Evolutionary conservation across 2,888 invertebrate genomes (phyloP), one percentile per base, ranked within the genome.

Genomic region (Piscicola geometra): DNA sequence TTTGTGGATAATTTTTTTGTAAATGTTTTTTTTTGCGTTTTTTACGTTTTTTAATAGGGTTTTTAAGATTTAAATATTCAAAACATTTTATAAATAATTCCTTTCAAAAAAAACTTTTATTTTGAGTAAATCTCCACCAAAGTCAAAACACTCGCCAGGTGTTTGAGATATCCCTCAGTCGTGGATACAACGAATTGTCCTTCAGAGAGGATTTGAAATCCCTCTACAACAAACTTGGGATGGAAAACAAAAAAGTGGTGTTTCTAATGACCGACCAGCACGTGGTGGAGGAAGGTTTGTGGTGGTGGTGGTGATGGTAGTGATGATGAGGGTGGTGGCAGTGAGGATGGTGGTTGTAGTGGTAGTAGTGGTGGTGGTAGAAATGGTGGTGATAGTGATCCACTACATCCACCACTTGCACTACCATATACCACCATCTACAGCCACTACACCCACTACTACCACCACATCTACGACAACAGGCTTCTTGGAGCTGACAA

Each of bases 141-240:
- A n/a, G n/a, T n/a, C n/a, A n/a, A n/a, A n/a, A n/a, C n/a, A n/a
- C n/a, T n/a, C n/a, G n/a, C 33, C 33, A 73, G 73, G 64, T 73
- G 64, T 73, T 64, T 36, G 60, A 56, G 21, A 73, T 73, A 60
- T 21, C 60, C 9, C 64, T 73, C 36, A 64, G 73, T n/a, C 89
- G 93, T 35, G 93, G 93, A 70, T 95, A 94, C 87, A 91, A 90
- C 81, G 93, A 94, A 84, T 87, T 86, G 35, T 87, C 89, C 0
- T 94, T 95, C 84, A 90, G 92, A 76, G 94, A 94, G 69, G 94
- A 95, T 82, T 88, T 94, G 82, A 94, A 94, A 83, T 87, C 88
- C 1, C 86, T 94, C 21, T 94, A 91, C 85, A 89, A 88, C 78
- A 88, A 89, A 80, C 89, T 93, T 2, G 94, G 94, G 0, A 89